Base-by-base conservation (phyloP, 1,140 invertebrate genomes). In the Oppia nitens region DNA sequence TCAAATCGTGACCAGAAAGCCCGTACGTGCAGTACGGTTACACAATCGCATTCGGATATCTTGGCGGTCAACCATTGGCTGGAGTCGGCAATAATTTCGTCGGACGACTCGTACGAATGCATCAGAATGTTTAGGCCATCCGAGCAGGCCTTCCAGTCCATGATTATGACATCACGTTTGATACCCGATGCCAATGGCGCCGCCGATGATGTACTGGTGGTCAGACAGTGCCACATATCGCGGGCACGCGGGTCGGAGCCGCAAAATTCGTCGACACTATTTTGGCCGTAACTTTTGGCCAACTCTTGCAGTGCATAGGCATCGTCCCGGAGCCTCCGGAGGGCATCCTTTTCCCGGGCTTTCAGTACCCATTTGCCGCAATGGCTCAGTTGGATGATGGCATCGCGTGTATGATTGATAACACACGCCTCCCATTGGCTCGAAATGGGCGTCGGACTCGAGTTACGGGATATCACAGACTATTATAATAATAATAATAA, bases 311-410 rank as follows among this genome's bases (percentile, higher is more conserved):
- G 23, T 1, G 56, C 56, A 49, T 49, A 57, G 9, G 56, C 20
- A 21, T 57, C 56, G 9, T 45, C 56, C 1, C 17, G 17, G 11
- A 57, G 26, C 14, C 56, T 9, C 11, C 14, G 1, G 11, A 57
- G 21, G n/a, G 56, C 45, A 25, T 26, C 11, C 23, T 20, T n/a
- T 52, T 57, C 56, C 3, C 56, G 17, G 6, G 20, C 45, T 24
- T 57, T 57, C 1, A 57, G 47, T 21, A 57, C 48, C 56, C 56
- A 57, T 1, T 45, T 14, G 1, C 56, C 56, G 32, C 48, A 25
- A 40, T 57, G 4, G 2, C 4, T 2, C 17, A 57, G 48, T 45
- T 57, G 56, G 29, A 26, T 23, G 9, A 52, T 20, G n/a, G 56
- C n/a, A 2, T 12, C 17, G 20, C 27, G n/a, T 3, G 48, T 1